phyloP scores from a whole-genome alignment of 2,113 vertebrate species.

The Mobula hypostoma region DNA sequence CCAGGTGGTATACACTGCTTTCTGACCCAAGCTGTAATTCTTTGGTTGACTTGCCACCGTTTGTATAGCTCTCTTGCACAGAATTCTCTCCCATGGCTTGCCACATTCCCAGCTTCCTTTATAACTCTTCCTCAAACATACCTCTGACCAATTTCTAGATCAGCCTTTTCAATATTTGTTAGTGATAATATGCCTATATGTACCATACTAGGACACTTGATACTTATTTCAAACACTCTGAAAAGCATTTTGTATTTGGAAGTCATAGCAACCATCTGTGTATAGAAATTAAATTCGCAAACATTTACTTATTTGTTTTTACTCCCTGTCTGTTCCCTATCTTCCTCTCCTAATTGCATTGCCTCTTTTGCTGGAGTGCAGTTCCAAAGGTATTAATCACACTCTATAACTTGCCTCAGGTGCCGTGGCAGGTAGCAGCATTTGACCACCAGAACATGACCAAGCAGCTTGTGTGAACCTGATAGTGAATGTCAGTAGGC shows the following conservation, averaged over 20 bases:
- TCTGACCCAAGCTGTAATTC: background rate
- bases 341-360: background rate
- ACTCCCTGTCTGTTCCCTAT: background rate
- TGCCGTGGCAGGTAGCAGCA: background rate
- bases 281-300: background rate
- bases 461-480: constrained; percentile 4
- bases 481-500: background rate
- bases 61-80: background rate
- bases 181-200: background rate
- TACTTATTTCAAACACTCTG: background rate
- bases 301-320: background rate
- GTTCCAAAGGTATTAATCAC: background rate
- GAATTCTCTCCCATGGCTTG: background rate
- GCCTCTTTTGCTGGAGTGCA: background rate
- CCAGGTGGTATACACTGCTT: no score
- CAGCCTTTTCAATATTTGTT: background rate
- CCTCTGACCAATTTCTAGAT: background rate
- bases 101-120: background rate
- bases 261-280: background rate
- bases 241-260: background rate
- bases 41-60: background rate
- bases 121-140: background rate
- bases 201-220: background rate
- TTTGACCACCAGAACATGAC: background rate
- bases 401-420: background rate